Conservation (phyloP, 1,140 invertebrate species). For the Hyles euphorbiae region DNA sequence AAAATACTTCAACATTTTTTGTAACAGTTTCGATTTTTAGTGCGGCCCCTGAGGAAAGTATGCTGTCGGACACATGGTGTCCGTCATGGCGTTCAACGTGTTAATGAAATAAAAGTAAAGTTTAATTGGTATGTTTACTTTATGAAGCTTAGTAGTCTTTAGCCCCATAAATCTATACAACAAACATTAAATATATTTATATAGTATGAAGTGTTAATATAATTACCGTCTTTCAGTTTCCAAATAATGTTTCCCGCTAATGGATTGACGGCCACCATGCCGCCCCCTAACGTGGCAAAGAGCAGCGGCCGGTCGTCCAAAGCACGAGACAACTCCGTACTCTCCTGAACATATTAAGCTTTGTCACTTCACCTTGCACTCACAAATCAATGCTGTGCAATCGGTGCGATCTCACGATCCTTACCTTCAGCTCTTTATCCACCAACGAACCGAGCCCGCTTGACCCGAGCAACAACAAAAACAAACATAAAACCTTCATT, state of each 20-base stretch:
- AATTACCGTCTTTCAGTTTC: conserved; percentile 91
- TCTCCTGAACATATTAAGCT: conserved; percentile 58
- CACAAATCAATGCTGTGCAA: conserved; percentile 30
- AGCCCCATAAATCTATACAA: neutral
- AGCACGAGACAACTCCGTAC: conserved; percentile 81
- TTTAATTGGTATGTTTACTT: too few relatives aligned
- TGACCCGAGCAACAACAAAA: conserved; percentile 43
- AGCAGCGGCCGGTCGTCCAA: conserved; percentile 84
- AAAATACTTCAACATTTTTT: too few relatives aligned
- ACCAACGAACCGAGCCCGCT: conserved; percentile 43
- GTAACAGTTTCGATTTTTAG: too few relatives aligned
- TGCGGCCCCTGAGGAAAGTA: too few relatives aligned
- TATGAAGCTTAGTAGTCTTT: too few relatives aligned
- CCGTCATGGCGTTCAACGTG: too few relatives aligned
- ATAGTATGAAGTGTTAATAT: conserved; percentile 9
- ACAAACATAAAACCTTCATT: conserved; percentile 47
- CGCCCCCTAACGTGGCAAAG: conserved; percentile 94
- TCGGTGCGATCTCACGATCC: conserved; percentile 26
- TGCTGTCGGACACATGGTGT: too few relatives aligned
- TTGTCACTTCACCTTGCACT: conserved; percentile 36
- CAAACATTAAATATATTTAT: neutral
- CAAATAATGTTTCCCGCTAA: conserved; percentile 89
- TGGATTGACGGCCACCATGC: conserved; percentile 89
- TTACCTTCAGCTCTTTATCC: conserved; percentile 57
- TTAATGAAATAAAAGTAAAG: too few relatives aligned